Base-by-base conservation (phyloP, 2,888 invertebrate species). In the Rotaria socialis region DNA sequence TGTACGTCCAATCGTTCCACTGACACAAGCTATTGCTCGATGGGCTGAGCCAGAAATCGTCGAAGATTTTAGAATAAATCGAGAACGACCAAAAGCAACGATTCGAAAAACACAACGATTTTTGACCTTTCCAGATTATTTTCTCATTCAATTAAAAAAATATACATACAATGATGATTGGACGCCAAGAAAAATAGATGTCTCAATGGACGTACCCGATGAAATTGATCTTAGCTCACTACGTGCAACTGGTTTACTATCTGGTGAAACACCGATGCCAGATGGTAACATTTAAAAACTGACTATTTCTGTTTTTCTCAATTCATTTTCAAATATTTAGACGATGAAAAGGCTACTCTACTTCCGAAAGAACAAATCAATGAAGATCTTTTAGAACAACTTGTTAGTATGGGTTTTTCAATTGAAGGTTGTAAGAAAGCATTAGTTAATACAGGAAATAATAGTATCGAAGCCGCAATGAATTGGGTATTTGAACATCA, bases 401-500 rank as follows among this genome's bases (percentile, higher is more conserved):
- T 93, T 86, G 89, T 93, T 89, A 94, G 95, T 89, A 96, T 96
- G 95, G 97, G 97, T 56, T 97, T 97, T 91, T 95, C 96, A 0
- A 90, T 93, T 6, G 96, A 96, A 89, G 95, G 95, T 19, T 96
- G 96, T 90, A 95, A 95, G 91, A 93, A 94, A 88, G 96, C 97
- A 0, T 93, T 96, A 27, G 96, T 94, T 91, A 94, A 94, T 90
- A 96, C 96, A 0, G 43, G 74, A 0, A 94, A 94, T 89, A 97
- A 97, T 88, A 95, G 96, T 92, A 93, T 96, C 85, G 95, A 95
- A 90, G 93, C 96, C 87, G 97, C 97, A 4, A 94, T 95, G 43
- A 97, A 97, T 92, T 98, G 97, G 97, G 96, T 97, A 90, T 96
- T 97, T 92, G 95, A 95, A 89, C 96, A 96, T 92, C 94, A 56